Evolutionary conservation across 2,888 invertebrate species (phyloP).

Genomic region (Agonopterix heracliana): DNA sequence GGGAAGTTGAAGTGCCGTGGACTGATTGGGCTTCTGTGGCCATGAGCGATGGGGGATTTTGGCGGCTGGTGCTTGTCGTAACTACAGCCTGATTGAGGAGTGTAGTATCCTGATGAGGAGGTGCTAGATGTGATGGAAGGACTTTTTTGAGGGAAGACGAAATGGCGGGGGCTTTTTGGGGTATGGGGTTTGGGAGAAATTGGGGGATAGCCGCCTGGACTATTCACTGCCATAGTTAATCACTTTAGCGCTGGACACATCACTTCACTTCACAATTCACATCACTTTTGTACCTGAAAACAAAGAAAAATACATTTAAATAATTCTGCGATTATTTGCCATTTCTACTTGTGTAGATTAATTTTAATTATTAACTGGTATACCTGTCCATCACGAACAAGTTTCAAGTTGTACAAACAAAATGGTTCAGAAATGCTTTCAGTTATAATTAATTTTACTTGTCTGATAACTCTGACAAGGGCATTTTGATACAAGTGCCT

Average conservation of each 20-base stretch:
- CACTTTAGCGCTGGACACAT: constrained; percentile 41
- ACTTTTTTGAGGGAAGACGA: constrained; percentile 71
- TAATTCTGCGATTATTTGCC: no score
- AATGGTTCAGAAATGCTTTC: no score
- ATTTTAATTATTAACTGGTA: no score
- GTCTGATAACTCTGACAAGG: no score
- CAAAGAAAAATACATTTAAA: constrained; percentile 12
- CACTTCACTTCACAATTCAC: constrained; percentile 17
- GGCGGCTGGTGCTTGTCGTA: constrained; percentile 66
- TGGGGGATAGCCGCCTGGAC: constrained; percentile 74
- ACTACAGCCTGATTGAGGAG: constrained; percentile 71
- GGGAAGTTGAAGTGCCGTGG: constrained; percentile 78
- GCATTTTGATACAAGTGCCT: no score
- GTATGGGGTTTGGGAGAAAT: constrained; percentile 74
- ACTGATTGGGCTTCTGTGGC: constrained; percentile 76
- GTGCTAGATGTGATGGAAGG: constrained; percentile 72
- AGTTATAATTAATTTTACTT: no score
- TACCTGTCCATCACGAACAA: no score
- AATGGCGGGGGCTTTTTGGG: constrained; percentile 75
- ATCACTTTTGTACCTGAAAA: constrained; percentile 43
- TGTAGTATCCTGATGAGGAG: constrained; percentile 74
- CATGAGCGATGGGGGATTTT: constrained; percentile 71
- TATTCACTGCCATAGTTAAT: constrained; percentile 73
- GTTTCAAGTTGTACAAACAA: no score
- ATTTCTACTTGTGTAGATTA: no score